Conservation (phyloP, 2,113 vertebrate genomes). For the Lynx canadensis region DNA sequence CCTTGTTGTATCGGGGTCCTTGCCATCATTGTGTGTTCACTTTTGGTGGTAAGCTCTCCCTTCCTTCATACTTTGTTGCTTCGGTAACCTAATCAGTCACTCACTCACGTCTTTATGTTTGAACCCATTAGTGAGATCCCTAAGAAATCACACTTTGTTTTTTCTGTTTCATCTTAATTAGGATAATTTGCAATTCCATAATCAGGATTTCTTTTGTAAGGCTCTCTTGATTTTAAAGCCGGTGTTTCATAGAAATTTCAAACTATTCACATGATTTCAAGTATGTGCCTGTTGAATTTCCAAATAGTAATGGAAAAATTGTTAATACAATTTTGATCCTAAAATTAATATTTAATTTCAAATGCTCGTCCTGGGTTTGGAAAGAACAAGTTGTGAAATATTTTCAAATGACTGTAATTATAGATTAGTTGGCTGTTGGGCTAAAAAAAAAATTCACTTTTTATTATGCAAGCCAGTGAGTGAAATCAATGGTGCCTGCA, state of each 20-base stretch:
- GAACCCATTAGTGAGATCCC: not conserved
- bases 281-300: conserved; percentile 28
- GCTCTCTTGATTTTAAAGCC: conserved; percentile 52
- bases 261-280: not conserved
- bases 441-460: conserved; percentile 28
- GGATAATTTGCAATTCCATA: conserved; percentile 27
- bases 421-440: not conserved
- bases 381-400: conserved; percentile 42
- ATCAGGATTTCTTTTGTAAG: conserved; percentile 33
- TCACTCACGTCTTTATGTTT: conserved; percentile 35
- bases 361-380: conserved; percentile 28
- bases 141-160: conserved; percentile 38
- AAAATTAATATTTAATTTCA: conserved; percentile 67
- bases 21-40: not conserved
- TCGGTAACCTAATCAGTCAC: not conserved
- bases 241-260: conserved; percentile 17
- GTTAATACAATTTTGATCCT: conserved; percentile 55
- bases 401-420: conserved; percentile 61
- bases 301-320: conserved; percentile 42
- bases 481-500: not conserved
- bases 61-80: not conserved
- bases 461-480: not conserved
- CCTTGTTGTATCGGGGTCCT: not conserved
- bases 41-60: not conserved
- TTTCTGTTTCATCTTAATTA: conserved; percentile 60